phyloP scores from a whole-genome alignment of 2,888 invertebrate species.

The Antheraea yamamai region DNA sequence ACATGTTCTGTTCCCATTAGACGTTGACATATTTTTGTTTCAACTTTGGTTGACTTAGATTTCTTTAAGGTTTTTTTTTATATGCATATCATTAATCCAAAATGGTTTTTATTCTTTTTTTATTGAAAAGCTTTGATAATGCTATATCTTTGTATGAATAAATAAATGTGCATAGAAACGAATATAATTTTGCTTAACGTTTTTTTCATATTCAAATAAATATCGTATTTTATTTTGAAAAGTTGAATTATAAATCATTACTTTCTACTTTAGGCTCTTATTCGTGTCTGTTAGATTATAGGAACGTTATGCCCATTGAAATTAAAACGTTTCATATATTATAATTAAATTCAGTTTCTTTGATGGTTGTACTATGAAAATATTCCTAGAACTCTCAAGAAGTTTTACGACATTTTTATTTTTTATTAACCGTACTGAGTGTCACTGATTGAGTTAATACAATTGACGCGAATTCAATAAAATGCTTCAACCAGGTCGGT shows the following conservation, averaged over 20 bases:
- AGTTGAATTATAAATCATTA: not conserved
- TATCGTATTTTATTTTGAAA: not conserved
- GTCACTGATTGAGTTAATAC: no score
- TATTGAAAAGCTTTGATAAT: not conserved
- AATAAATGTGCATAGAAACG: no score
- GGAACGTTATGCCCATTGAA: no score
- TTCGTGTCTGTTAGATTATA: no score
- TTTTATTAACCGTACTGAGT: not conserved
- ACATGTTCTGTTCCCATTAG: constrained; percentile 22
- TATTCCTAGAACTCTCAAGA: not conserved
- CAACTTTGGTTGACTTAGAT: not conserved
- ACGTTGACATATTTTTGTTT: constrained; percentile 5
- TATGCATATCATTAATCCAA: not conserved
- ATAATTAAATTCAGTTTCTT: not conserved
- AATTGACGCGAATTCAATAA: no score
- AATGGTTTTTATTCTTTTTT: not conserved
- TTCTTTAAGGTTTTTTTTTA: not conserved
- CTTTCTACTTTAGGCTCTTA: no score
- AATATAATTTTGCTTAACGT: no score
- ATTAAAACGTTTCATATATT: not conserved
- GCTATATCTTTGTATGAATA: no score
- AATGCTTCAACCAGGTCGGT: no score
- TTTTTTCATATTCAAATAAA: not conserved
- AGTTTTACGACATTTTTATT: not conserved
- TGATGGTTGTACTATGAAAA: not conserved